A percentile compares a stretch with the other conserved stretches of the same genome.
These are phyloP conservation scores for Prochilodus magdalenae DNA, from an alignment of 2,113 vertebrate genomes.

Conservation along the genomic window DNA sequence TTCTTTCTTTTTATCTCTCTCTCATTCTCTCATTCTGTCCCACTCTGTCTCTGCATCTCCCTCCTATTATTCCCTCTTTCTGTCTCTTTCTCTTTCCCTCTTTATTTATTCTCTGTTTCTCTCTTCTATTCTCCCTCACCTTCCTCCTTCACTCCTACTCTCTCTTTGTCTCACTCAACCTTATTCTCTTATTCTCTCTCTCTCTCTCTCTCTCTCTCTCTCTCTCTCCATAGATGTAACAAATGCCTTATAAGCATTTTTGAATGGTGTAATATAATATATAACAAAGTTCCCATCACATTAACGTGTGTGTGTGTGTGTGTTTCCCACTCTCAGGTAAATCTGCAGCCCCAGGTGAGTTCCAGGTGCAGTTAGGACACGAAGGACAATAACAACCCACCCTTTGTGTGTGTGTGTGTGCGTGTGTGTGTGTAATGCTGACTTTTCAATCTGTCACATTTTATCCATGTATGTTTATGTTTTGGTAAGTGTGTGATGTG, in stretches of 20 bases:
- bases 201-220: background rate
- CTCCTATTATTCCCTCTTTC: background rate
- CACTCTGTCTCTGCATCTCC: slow-evolving; percentile 16
- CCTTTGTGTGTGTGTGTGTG: background rate
- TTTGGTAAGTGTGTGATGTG: too few species aligned
- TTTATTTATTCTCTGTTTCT: slow-evolving; percentile 18
- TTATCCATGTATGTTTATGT: too few species aligned
- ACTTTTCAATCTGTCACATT: too few species aligned
- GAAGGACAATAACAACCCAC: slow-evolving; percentile 5
- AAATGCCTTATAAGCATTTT: slow-evolving; percentile 4
- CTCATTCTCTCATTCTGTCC: background rate
- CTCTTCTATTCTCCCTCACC: background rate
- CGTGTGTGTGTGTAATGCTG: too few species aligned
- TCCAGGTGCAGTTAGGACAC: slow-evolving; percentile 9
- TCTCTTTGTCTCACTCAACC: background rate
- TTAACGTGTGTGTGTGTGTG: background rate
- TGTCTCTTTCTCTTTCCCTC: slow-evolving; percentile 27
- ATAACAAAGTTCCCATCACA: background rate
- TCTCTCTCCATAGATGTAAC: background rate
- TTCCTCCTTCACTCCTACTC: background rate
- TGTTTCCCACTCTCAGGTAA: slow-evolving; percentile 32
- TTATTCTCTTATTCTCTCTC: slow-evolving; percentile 24
- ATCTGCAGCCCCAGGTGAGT: slow-evolving; percentile 33
- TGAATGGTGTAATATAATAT: background rate
- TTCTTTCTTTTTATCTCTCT: too few species aligned